These are phyloP conservation scores for Nomada flava DNA, from an alignment of 2,888 invertebrate species.

Conservation along the genomic window DNA sequence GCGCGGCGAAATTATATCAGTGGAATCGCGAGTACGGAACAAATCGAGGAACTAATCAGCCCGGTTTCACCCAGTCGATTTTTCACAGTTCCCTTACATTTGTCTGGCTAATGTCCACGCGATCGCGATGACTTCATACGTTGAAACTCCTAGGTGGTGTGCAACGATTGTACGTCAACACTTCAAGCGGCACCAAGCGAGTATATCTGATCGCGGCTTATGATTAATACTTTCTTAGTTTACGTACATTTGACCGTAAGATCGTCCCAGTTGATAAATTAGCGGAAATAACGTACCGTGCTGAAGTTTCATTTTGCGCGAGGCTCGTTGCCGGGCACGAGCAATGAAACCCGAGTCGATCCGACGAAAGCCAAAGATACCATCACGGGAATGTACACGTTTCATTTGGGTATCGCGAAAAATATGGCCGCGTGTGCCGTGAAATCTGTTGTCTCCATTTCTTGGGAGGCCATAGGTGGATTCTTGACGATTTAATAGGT, in stretches of 20 bases:
- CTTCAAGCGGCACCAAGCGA: slow-evolving; percentile 22
- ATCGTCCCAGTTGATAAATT: slow-evolving; percentile 63
- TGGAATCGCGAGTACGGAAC: not conserved
- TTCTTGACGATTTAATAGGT: not conserved
- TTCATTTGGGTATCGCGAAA: slow-evolving; percentile 23
- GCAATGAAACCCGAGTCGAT: slow-evolving; percentile 49
- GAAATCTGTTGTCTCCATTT: not conserved
- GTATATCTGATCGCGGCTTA: slow-evolving; percentile 40
- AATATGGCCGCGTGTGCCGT: not conserved
- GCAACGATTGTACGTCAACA: slow-evolving; percentile 45
- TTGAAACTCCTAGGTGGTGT: slow-evolving; percentile 26
- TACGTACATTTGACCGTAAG: slow-evolving; percentile 49
- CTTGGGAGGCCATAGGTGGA: not conserved
- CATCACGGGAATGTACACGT: slow-evolving; percentile 1
- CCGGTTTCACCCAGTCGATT: not conserved
- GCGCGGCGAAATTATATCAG: too few species aligned
- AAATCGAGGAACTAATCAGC: slow-evolving; percentile 18
- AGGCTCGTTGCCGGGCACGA: slow-evolving; percentile 13
- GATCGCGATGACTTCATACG: slow-evolving; percentile 10
- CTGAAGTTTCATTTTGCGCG: slow-evolving; percentile 36
- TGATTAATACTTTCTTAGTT: slow-evolving; percentile 62
- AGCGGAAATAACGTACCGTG: slow-evolving; percentile 43
- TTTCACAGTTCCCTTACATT: slow-evolving; percentile 25
- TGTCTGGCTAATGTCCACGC: slow-evolving; percentile 7
- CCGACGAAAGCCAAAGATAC: slow-evolving; percentile 28